These are phyloP conservation scores for Agonopterix subpropinquella DNA, from an alignment of 2,888 invertebrate species.

Conservation along the genomic window DNA sequence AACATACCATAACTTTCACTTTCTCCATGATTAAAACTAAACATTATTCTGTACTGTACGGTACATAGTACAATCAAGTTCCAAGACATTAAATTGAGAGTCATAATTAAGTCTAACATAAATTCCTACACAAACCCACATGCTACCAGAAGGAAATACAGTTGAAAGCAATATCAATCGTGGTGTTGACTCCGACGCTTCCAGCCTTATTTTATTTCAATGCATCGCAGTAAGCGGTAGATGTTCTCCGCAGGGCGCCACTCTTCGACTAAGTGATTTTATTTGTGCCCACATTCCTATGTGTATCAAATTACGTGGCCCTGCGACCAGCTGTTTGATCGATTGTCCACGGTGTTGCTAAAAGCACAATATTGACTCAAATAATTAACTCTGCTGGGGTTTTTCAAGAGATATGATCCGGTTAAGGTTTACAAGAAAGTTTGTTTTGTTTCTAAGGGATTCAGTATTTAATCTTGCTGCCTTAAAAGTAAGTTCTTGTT, in stretches of 20 bases:
- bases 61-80: background rate
- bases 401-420: background rate
- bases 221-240: conserved; percentile 42
- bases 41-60: no score
- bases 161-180: conserved; percentile 8
- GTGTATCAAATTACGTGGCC: conserved; percentile 69
- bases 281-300: conserved; percentile 73
- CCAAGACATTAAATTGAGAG: background rate
- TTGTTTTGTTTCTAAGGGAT: background rate
- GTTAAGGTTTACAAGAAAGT: background rate
- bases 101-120: background rate
- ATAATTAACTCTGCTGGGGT: conserved; percentile 35
- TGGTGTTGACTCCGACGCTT: conserved; percentile 18
- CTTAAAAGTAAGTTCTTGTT: conserved; percentile 8
- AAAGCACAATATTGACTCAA: conserved; percentile 55
- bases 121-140: background rate
- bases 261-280: conserved; percentile 72
- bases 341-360: conserved; percentile 53
- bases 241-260: conserved; percentile 65
- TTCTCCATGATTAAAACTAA: no score
- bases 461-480: background rate
- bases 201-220: conserved; percentile 21
- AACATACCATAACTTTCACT: no score
- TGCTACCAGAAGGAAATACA: no score
- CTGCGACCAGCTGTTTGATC: conserved; percentile 67